These are phyloP conservation scores for Vulpes ferrilata DNA, from an alignment of 2,113 vertebrate species.

Conservation along the genomic window DNA sequence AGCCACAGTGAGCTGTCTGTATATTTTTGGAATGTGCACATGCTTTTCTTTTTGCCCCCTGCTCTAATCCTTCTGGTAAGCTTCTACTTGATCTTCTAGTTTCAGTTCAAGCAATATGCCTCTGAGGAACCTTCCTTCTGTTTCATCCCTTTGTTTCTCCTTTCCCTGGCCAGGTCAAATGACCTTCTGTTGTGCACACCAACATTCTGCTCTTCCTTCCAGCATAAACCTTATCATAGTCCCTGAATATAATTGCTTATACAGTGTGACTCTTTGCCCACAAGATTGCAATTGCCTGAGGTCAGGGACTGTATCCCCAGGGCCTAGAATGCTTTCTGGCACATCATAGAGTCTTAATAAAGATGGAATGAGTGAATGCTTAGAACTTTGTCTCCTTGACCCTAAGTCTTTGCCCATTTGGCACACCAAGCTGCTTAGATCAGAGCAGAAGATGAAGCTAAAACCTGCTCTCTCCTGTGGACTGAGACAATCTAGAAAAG, in stretches of 20 bases:
- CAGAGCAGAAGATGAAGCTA: not conserved
- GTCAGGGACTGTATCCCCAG: not conserved
- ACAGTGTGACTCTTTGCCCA: not conserved
- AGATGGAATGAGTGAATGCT: not conserved
- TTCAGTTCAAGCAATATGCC: not conserved
- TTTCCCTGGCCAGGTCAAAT: not conserved
- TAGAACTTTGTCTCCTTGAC: not conserved
- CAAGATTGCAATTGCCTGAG: not conserved
- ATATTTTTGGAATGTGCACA: not conserved
- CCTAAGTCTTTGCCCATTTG: not conserved
- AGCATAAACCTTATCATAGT: not conserved
- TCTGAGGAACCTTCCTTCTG: not conserved
- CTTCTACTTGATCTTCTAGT: not conserved
- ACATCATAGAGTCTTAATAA: conserved; percentile 3
- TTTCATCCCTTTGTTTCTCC: conserved; percentile 1
- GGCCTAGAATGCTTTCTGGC: not conserved
- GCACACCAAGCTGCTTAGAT: not conserved
- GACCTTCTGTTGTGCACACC: not conserved
- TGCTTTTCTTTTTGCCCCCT: not conserved
- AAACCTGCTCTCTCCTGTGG: not conserved
- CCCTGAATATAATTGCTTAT: conserved; percentile 7
- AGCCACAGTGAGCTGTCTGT: not conserved
- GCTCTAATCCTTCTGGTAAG: not conserved
- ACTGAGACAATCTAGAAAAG: not conserved
- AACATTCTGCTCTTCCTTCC: not conserved